Percentiles rank a stretch among this genome's conserved stretches.
Evolutionary conservation across 2,113 vertebrate species (phyloP).

Genomic region (Dromas ardeola): DNA sequence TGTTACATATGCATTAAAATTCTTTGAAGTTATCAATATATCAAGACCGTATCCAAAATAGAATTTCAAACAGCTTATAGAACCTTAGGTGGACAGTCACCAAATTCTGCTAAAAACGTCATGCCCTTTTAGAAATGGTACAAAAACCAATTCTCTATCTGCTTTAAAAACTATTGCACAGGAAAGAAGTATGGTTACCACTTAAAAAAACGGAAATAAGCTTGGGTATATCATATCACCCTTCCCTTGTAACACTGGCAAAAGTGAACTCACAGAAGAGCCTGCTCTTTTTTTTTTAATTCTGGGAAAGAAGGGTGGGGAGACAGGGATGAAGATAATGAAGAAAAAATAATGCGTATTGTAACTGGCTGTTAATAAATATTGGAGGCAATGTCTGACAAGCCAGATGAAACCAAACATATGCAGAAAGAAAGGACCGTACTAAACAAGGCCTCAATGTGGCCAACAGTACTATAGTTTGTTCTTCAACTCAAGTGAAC

Average conservation of each 20-base stretch:
- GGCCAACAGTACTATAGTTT: neutral
- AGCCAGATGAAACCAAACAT: neutral
- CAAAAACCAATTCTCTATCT: neutral
- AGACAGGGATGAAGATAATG: neutral
- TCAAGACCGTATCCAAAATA: constrained; percentile 68
- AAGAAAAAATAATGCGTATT: neutral
- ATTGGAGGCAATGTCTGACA: neutral
- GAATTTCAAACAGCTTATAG: constrained; percentile 46
- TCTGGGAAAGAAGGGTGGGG: neutral
- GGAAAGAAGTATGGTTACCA: neutral
- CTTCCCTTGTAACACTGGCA: neutral
- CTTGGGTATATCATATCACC: neutral
- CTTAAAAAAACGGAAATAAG: neutral
- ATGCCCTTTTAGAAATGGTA: constrained; percentile 1
- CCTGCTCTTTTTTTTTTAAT: neutral
- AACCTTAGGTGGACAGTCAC: neutral
- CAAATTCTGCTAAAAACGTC: neutral
- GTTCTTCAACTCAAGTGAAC: neutral
- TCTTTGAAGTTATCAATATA: neutral
- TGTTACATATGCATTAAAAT: neutral
- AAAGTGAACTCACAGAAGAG: neutral
- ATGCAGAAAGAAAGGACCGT: neutral
- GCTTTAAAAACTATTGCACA: neutral
- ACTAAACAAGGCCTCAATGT: neutral
- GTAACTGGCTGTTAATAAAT: neutral